Percentiles rank a stretch among this genome's conserved stretches.
Evolutionary conservation across 2,113 vertebrate genomes (phyloP).

Genomic region (Odontophorus gujanensis): DNA sequence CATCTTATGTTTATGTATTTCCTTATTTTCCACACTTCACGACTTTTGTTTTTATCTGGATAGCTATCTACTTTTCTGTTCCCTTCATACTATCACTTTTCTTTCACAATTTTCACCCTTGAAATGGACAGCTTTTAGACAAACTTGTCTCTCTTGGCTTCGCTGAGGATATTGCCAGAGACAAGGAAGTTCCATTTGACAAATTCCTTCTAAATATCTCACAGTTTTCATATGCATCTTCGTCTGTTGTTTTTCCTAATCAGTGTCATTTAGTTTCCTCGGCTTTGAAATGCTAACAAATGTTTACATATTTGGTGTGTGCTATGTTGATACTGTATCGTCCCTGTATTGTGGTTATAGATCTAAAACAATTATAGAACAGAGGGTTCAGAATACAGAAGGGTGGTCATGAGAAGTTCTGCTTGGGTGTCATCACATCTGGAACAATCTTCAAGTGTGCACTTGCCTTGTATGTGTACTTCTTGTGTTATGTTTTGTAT

Average conservation of each 20-base stretch:
- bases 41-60: background rate
- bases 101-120: background rate
- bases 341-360: background rate
- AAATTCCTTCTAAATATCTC: background rate
- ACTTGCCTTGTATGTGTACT: background rate
- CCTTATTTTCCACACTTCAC: background rate
- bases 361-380: background rate
- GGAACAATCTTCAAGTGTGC: background rate
- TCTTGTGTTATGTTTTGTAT: background rate
- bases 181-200: background rate
- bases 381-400: background rate
- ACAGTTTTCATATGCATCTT: constrained; percentile 14
- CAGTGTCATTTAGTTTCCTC: constrained; percentile 13
- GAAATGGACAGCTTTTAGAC: background rate
- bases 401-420: background rate
- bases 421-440: background rate
- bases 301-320: background rate
- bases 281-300: constrained; percentile 13
- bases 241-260: constrained; percentile 14
- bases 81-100: background rate
- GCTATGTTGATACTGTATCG: background rate
- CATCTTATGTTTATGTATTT: background rate
- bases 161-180: background rate
- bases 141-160: background rate
- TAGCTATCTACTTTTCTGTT: background rate